These are phyloP conservation scores for Syrphus vitripennis DNA, from an alignment of 2,888 invertebrate species.

Conservation along the genomic window DNA sequence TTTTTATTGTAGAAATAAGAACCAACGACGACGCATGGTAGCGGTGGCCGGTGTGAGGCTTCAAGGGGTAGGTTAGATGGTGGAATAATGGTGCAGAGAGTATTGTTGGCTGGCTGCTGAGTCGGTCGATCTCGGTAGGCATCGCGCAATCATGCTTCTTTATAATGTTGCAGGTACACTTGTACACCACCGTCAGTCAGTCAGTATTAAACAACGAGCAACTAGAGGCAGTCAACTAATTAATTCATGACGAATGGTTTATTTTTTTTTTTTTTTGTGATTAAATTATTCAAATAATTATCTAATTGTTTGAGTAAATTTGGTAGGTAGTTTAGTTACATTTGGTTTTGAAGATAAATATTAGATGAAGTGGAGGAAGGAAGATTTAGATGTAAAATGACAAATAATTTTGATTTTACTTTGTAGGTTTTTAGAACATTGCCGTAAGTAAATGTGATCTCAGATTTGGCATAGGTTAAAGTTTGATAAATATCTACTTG, in stretches of 20 bases:
- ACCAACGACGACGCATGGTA: not conserved
- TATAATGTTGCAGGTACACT: conserved; percentile 1
- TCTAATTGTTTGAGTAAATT: not conserved
- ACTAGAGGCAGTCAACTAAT: conserved; percentile 55
- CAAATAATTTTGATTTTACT: too few relatives aligned
- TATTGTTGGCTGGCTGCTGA: conserved; percentile 1
- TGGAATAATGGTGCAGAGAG: not conserved
- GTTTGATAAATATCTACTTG: too few relatives aligned
- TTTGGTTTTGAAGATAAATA: not conserved
- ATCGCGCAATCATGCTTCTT: conserved; percentile 40
- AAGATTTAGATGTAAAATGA: not conserved
- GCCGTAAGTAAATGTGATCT: too few relatives aligned
- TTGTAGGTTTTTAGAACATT: too few relatives aligned
- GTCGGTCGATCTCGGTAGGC: conserved; percentile 18
- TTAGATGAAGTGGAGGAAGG: not conserved
- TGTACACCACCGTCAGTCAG: not conserved
- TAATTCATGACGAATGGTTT: conserved; percentile 1
- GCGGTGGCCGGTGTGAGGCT: not conserved
- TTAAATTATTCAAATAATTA: not conserved
- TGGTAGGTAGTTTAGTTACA: not conserved
- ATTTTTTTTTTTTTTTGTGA: not conserved
- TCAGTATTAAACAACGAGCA: not conserved
- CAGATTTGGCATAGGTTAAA: too few relatives aligned
- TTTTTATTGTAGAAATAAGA: conserved; percentile 3
- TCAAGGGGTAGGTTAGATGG: not conserved